Evolutionary conservation across 2,888 invertebrate genomes (phyloP), one percentile per base, ranked within the genome.

Genomic region (Syrista parreyssii): DNA sequence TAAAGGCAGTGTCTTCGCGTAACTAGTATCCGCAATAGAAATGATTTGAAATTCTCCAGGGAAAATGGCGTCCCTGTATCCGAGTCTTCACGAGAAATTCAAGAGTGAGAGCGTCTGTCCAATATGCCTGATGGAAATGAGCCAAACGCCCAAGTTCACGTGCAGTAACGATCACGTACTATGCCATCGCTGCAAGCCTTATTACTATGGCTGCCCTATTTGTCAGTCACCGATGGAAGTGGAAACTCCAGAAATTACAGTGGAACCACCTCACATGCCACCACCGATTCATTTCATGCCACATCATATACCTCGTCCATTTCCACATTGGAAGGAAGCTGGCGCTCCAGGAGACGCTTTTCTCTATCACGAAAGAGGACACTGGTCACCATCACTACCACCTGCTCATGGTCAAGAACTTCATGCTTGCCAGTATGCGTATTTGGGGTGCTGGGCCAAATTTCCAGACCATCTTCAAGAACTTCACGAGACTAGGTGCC

Each of bases 171-270:
- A 81, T 11, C 90, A 90, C 83, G 82, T 82, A 40, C 78, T 90
- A 32, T 90, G 90, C 76, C 85, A 87, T 74, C 87, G 90, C 12
- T 90, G 90, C 84, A 90, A 89, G 78, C 89, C 89, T 12, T 87
- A 88, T 82, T 90, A 90, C 80, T 87, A 84, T 81, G 78, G 79
- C 33, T 90, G 90, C 79, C 88, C 89, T 32, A 86, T 81, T 36
- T 90, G 90, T 75, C 79, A 76, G 23, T 80, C 82, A 35, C 82
- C 87, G 6, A 76, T 90, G 77, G 76, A 83, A 68, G 36, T 83
- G 31, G 80, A 86, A 76, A 80, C 81, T 77, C 77, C 80, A 35
- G 75, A 82, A 11, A 68, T 79, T 1, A 80, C 81, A n/a, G 31
- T 73, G 35, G 79, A 77, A 33, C 34, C 79, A 9, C 80, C 83